Evolutionary conservation across 2,888 invertebrate genomes (phyloP), one percentile per base, ranked within the genome.

Genomic region (Perithous albicinctus): DNA sequence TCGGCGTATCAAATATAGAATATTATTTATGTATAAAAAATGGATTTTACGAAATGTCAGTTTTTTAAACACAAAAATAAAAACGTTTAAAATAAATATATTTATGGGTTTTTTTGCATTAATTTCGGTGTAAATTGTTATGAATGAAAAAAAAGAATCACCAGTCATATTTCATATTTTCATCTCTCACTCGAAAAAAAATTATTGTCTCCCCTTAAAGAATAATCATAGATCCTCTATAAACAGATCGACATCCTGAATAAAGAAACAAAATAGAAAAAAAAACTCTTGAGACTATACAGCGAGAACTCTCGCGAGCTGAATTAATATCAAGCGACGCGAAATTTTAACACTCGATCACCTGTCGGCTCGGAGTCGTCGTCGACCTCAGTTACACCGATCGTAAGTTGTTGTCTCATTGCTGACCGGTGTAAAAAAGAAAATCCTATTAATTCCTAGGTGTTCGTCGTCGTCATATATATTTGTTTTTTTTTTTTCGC

Each of bases 271-370:
- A 32, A 56, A 32, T n/a, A 59, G 1, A 35, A 59, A 59, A 3
- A 41, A 41, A 63, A 15, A 12, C 23, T 59, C 51, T 66, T 43
- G 78, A 38, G 56, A 74, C 46, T 78, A 23, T 48, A 48, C 35
- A 64, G 69, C 63, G 72, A 41, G 67, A 77, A 38, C 69, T 35
- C 10, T 70, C 48, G 78, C 61, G 56, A 82, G 41, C 59, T 64
- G 41, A 78, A 70, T 20, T 59, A 69, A 74, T 78, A 54, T 70
- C 46, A 69, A 81, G 78, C 74, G 63, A 70, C 81, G 69, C 73
- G 56, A 54, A 43, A 74, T 75, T n/a, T 64, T 8, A 32, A 66
- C 82, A 78, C 82, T 82, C 82, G 82, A 82, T 82, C 82, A 82
- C 82, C 82, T 69, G 48, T 74, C 59, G 74, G 74, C 81, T 59